Conservation (phyloP, 2,797 vertebrate genomes). For the Ptychadena robeensis region DNA sequence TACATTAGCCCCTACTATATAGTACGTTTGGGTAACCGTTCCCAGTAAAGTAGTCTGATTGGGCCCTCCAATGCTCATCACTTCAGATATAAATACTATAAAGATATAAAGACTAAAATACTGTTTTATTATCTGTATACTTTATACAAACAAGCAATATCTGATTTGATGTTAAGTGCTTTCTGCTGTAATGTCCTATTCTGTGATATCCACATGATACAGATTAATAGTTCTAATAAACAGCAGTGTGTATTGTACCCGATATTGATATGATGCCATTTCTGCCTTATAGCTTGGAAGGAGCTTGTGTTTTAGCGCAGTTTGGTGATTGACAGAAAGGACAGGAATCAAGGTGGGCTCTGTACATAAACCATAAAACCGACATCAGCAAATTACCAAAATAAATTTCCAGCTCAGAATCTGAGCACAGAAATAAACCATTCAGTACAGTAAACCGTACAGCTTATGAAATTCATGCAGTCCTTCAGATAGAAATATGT, state of each 20-base stretch:
- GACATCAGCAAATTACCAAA: constrained; percentile 58
- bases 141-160: not conserved
- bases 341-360: constrained; percentile 60
- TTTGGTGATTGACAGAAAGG: constrained; percentile 58
- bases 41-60: no score
- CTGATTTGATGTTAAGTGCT: not conserved
- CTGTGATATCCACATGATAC: not conserved
- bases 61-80: no score
- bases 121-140: no score
- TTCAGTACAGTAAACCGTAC: constrained; percentile 38
- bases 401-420: constrained; percentile 53
- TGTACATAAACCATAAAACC: constrained; percentile 57
- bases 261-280: constrained; percentile 4
- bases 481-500: constrained; percentile 60
- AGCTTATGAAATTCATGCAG: constrained; percentile 41
- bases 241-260: not conserved
- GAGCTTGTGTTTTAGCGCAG: constrained; percentile 9
- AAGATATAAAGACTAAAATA: no score
- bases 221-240: not conserved
- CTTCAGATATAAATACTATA: no score
- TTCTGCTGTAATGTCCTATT: not conserved
- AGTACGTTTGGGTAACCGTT: no score
- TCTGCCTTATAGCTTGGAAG: constrained; percentile 22
- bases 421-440: constrained; percentile 59
- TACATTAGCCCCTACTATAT: no score